These are phyloP conservation scores for Ophiodon elongatus DNA, from an alignment of 2,113 vertebrate genomes.

Conservation along the genomic window DNA sequence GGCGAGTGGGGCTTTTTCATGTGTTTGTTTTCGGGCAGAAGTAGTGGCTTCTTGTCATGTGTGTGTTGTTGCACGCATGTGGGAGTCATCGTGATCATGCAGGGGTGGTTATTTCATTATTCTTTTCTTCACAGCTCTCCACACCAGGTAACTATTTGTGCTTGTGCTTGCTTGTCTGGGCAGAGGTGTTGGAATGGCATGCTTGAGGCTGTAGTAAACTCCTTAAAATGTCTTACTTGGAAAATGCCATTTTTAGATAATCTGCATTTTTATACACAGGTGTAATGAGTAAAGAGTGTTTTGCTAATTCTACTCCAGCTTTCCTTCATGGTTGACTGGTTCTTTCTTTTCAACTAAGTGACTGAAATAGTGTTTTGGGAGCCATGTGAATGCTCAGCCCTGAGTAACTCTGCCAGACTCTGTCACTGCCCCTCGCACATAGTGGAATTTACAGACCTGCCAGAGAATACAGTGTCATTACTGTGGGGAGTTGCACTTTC, in stretches of 20 bases:
- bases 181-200: conserved; percentile 63
- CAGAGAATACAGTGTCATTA: conserved; percentile 51
- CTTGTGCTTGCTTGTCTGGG: conserved; percentile 56
- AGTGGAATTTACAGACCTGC: conserved; percentile 76
- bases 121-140: conserved; percentile 62
- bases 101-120: conserved; percentile 36
- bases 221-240: conserved; percentile 39
- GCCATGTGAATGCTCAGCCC: conserved; percentile 70
- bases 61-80: conserved; percentile 63
- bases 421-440: conserved; percentile 44
- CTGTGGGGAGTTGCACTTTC: conserved; percentile 55
- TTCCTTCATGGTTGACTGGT: conserved; percentile 39
- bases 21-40: conserved; percentile 18
- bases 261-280: conserved; percentile 44
- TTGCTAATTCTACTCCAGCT: conserved; percentile 46
- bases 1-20: conserved; percentile 32
- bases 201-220: conserved; percentile 20
- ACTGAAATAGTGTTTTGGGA: conserved; percentile 58
- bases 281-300: conserved; percentile 34
- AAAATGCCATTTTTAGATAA: neutral
- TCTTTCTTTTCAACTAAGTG: conserved; percentile 39
- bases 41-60: conserved; percentile 46
- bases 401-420: conserved; percentile 59
- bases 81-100: conserved; percentile 34
- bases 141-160: conserved; percentile 71